Base-by-base conservation (phyloP, 2,797 vertebrate genomes). In the Thunnus albacares region DNA sequence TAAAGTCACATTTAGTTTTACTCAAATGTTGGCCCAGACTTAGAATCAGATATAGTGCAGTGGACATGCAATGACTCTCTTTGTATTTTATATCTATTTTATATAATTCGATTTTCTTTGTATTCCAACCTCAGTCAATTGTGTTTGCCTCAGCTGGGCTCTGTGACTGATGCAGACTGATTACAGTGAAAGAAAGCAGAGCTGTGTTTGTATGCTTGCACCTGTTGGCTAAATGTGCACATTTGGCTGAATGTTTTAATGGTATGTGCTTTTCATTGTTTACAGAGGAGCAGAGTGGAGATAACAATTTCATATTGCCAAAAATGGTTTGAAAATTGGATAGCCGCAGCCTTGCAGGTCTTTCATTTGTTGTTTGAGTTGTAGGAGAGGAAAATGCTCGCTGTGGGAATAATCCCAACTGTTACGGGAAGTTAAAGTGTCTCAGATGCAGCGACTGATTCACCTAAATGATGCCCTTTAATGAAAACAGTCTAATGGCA, bases 401-500 rank as follows among this genome's bases (percentile, higher is more conserved):
- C 83, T 55, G 71, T 64, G 85, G 86, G 87, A 89, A 81, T 89
- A 89, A 75, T 86, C 72, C 81, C 4, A 59, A 87, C 83, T 20
- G 56, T 78, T 70, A 18, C 53, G 70, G 85, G 90, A 84, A 83
- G 83, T 83, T 80, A 52, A 68, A 84, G 56, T 64, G 63, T 74
- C 84, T 86, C 76, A 60, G 76, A 85, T 83, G 58, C n/a, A 68
- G 77, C 79, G 56, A 24, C 81, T 79, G 87, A 90, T 82, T 89
- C 87, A 89, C 60, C 60, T 84, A 80, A 90, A 90, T 65, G 81
- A 86, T 87, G 86, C 67, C 58, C 68, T 59, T 20, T 92, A 92
- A 93, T 94, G 88, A 92, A 92, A 91, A 90, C 89, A 77, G 79
- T 69, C 80, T 92, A 90, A 91, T 89, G 86, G 78, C 56, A 66